Evolutionary conservation across 2,888 invertebrate genomes (phyloP).

Genomic region (Tiliacea aurago): DNA sequence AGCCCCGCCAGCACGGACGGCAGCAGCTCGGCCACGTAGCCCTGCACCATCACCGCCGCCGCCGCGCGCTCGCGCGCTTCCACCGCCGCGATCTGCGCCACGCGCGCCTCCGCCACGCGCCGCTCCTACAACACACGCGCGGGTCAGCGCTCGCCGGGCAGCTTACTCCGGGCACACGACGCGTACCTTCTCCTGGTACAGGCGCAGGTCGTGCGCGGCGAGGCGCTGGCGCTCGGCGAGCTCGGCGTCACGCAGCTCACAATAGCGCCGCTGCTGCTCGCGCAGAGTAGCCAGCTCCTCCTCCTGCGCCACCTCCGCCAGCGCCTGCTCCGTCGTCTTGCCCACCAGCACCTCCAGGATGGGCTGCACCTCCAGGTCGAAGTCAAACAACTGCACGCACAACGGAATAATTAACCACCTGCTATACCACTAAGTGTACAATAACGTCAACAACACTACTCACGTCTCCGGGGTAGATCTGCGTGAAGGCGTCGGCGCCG

Average conservation of each 20-base stretch:
- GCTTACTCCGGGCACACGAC: not conserved
- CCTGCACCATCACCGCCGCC: slow-evolving; percentile 95
- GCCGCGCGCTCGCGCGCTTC: slow-evolving; percentile 96
- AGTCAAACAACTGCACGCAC: slow-evolving; percentile 94
- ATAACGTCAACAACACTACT: slow-evolving; percentile 56
- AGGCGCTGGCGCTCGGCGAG: slow-evolving; percentile 95
- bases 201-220: slow-evolving; percentile 94
- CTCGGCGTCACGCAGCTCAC: slow-evolving; percentile 94
- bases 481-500: slow-evolving; percentile 95
- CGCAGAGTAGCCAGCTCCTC: slow-evolving; percentile 96
- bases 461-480: slow-evolving; percentile 97
- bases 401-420: not conserved
- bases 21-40: slow-evolving; percentile 96
- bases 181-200: slow-evolving; percentile 92
- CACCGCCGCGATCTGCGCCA: slow-evolving; percentile 91
- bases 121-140: slow-evolving; percentile 87
- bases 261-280: slow-evolving; percentile 93
- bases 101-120: slow-evolving; percentile 93
- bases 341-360: slow-evolving; percentile 97
- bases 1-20: slow-evolving; percentile 96
- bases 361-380: slow-evolving; percentile 97
- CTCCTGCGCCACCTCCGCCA: slow-evolving; percentile 97
- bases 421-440: not conserved
- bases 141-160: not conserved
- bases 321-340: slow-evolving; percentile 96